These are phyloP conservation scores for Ammodytes marinus DNA, from an alignment of 2,113 vertebrate genomes.

Conservation along the genomic window DNA sequence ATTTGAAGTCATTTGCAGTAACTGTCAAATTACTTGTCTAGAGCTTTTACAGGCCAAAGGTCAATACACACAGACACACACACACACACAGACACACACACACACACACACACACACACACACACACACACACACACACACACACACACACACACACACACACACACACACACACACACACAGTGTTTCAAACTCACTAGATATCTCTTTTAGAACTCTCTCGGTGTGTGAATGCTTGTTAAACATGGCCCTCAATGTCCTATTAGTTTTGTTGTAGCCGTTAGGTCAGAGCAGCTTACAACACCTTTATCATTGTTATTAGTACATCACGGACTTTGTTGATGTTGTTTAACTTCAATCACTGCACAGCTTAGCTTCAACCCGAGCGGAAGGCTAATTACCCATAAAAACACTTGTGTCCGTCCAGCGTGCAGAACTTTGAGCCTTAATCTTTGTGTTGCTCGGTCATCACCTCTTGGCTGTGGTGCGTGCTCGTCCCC, in stretches of 20 bases:
- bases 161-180: too few species aligned
- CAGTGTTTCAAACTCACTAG: constrained; percentile 6
- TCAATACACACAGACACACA: too few species aligned
- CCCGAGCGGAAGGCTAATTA: constrained; percentile 26
- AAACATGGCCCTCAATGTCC: constrained; percentile 5
- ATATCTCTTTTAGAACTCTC: constrained; percentile 32
- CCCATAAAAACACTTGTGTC: constrained; percentile 25
- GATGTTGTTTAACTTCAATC: constrained; percentile 2
- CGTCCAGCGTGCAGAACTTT: not conserved
- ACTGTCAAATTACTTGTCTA: not conserved
- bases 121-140: too few species aligned
- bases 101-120: too few species aligned
- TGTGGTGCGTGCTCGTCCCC: not conserved
- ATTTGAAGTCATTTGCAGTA: not conserved
- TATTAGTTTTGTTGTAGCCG: constrained; percentile 19
- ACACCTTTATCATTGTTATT: constrained; percentile 12
- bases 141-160: too few species aligned
- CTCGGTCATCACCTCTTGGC: not conserved
- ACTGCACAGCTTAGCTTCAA: not conserved
- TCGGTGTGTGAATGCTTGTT: constrained; percentile 17
- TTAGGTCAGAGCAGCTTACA: not conserved
- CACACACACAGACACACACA: too few species aligned
- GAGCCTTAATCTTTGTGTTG: not conserved
- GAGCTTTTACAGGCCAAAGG: too few species aligned
- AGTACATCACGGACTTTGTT: constrained; percentile 9